These are phyloP conservation scores for Drosophila pruinosa DNA, from an alignment of 1,140 invertebrate species.

Conservation along the genomic window DNA sequence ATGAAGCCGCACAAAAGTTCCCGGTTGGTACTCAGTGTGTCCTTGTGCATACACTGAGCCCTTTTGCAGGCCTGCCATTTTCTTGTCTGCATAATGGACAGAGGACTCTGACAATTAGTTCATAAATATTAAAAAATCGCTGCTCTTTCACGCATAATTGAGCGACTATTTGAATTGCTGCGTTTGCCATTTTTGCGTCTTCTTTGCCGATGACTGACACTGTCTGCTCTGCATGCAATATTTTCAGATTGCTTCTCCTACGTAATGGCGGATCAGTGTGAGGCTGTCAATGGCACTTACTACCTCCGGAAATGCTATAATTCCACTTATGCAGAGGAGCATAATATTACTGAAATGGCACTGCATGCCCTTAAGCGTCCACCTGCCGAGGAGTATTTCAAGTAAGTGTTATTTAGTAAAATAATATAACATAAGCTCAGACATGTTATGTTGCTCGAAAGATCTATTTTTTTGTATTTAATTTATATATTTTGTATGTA, in stretches of 20 bases:
- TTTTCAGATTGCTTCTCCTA: constrained; percentile 87
- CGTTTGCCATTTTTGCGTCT: constrained; percentile 4
- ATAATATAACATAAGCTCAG: too few relatives aligned
- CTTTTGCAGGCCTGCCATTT: constrained; percentile 21
- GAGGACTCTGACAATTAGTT: constrained; percentile 56
- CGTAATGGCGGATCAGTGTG: constrained; percentile 85
- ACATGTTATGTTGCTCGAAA: too few relatives aligned
- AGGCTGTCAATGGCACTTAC: constrained; percentile 87
- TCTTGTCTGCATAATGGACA: background rate
- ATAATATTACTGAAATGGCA: constrained; percentile 84
- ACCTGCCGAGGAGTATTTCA: constrained; percentile 93
- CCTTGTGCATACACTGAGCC: constrained; percentile 33
- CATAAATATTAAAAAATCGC: constrained; percentile 70
- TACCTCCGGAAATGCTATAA: constrained; percentile 86
- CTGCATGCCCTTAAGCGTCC: constrained; percentile 86
- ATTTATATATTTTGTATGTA: too few relatives aligned
- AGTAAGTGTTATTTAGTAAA: too few relatives aligned
- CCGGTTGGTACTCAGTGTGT: background rate
- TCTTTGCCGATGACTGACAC: background rate
- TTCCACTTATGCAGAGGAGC: constrained; percentile 83
- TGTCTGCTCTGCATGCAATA: constrained; percentile 36
- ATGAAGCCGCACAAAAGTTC: constrained; percentile 58
- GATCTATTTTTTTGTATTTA: too few relatives aligned
- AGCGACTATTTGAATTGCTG: constrained; percentile 25
- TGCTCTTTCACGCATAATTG: constrained; percentile 64